Base-by-base conservation (phyloP, 1,140 invertebrate species). In the Penaeus chinensis region DNA sequence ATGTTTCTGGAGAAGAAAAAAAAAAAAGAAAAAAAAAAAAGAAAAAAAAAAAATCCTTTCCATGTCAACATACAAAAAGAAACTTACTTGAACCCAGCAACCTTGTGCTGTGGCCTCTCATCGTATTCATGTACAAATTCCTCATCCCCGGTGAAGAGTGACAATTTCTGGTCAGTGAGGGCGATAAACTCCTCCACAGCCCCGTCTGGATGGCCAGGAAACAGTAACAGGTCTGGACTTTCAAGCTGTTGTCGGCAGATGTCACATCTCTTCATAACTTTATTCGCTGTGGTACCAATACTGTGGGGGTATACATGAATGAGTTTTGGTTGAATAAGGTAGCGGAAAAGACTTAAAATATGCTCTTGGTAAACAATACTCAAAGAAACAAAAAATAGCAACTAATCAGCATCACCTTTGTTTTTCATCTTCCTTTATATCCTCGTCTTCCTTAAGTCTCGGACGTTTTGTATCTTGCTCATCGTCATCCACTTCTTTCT, bases 111-210 rank as follows among this genome's bases (percentile, higher is more conserved):
- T 10, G 95, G 95, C 87, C 94, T 91, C 82, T 94, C 93, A 91
- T 95, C 95, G 32, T 92, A 91, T 89, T 94, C 93, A 90, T 93
- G 90, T n/a, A 89, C 65, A 63, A 76, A 82, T 37, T 93, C 92
- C 91, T 95, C 95, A 20, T 93, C 91, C 7, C 94, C 95, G 90
- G 93, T 95, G 91, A 95, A 95, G 65, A 97, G 92, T 61, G 95
- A 94, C 84, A 97, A 92, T 91, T 94, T 95, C 82, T 95, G 94
- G 94, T 96, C 94, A 65, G 94, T 96, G 76, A 97, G 93, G 63
- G 96, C 95, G 87, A 96, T 93, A 91, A 94, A 95, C 92, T 97
- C 96, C 91, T 96, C 95, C 47, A 94, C 92, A 66, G 96, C 94
- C 92, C 95, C 93, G 90, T 95, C 94, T 62, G 95, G 95, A 92